phyloP scores from a whole-genome alignment of 2,797 vertebrate species.

The Squalus acanthias region DNA sequence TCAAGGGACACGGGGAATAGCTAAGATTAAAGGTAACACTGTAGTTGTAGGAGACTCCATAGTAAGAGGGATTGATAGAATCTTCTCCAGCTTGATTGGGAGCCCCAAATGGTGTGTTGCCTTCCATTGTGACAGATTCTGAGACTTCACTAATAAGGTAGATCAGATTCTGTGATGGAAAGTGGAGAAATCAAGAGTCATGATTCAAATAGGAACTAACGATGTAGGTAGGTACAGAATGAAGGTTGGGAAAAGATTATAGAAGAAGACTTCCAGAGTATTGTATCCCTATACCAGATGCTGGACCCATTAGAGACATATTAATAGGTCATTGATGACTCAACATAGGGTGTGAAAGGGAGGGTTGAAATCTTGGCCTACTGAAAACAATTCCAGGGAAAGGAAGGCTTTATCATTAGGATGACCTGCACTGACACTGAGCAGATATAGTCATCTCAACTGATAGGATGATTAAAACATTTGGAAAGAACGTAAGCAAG shows the following conservation, averaged over 20 bases:
- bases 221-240: background rate
- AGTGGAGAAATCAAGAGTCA: too few relatives aligned
- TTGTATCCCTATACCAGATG: background rate
- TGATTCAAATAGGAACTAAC: too few relatives aligned
- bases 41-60: background rate
- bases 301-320: background rate
- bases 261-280: background rate
- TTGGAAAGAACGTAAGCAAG: background rate
- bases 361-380: background rate
- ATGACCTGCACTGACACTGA: background rate
- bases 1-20: background rate
- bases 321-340: background rate
- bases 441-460: background rate
- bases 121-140: background rate
- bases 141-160: background rate
- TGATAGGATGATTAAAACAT: background rate
- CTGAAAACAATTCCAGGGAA: background rate
- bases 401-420: background rate
- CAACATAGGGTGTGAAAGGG: background rate
- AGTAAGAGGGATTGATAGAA: background rate
- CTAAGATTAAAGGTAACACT: background rate
- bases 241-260: background rate
- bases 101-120: background rate
- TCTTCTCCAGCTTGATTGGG: background rate
- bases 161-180: background rate